Evolutionary conservation across 2,888 invertebrate genomes (phyloP).

Genomic region (Euphydryas editha): DNA sequence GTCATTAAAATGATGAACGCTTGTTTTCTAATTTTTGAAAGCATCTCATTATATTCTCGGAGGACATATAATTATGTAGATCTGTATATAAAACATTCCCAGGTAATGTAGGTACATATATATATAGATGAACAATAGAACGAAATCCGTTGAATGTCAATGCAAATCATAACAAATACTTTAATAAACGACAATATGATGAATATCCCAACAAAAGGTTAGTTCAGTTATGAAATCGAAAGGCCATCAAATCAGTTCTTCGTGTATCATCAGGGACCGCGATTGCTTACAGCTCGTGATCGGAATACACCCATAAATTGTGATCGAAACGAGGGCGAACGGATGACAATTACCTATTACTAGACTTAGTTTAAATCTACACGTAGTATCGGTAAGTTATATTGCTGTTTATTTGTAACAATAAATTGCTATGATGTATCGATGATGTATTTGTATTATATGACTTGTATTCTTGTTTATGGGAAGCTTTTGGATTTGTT

Average conservation of each 20-base stretch:
- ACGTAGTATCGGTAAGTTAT: background rate
- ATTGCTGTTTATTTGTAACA: background rate
- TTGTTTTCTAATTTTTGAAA: too few relatives aligned
- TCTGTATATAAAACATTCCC: too few relatives aligned
- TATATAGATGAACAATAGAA: too few relatives aligned
- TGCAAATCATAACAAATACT: background rate
- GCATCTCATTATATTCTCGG: too few relatives aligned
- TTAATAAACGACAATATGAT: background rate
- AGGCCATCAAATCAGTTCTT: constrained; percentile 19
- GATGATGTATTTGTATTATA: background rate
- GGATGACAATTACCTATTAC: constrained; percentile 75
- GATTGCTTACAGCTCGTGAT: constrained; percentile 73
- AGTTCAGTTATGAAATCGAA: constrained; percentile 7
- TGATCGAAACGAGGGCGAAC: constrained; percentile 46
- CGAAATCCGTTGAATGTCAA: too few relatives aligned
- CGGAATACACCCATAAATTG: constrained; percentile 71
- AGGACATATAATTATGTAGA: too few relatives aligned
- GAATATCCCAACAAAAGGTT: background rate
- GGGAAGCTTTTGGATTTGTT: too few relatives aligned
- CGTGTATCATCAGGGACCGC: constrained; percentile 35
- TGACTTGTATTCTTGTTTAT: background rate
- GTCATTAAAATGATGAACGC: too few relatives aligned
- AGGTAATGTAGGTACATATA: too few relatives aligned
- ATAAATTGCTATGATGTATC: background rate
- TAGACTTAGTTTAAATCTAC: constrained; percentile 47